Conservation (phyloP, 2,888 invertebrate genomes). For the Petrophora chlorosata region DNA sequence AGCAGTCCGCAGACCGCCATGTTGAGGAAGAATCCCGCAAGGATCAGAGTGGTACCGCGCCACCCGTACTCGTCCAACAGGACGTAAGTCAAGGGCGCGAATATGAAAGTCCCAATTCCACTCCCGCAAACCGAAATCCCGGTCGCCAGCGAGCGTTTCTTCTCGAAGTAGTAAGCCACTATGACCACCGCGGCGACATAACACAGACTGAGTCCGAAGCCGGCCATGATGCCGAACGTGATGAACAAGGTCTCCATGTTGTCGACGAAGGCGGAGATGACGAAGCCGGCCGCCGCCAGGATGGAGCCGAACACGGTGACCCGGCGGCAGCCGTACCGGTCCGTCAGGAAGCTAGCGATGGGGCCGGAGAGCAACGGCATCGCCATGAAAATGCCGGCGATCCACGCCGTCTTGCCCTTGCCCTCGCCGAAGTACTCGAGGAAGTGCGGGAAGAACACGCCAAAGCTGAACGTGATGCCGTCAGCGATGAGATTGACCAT, state of each 20-base stretch:
- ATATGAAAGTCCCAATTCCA: slow-evolving; percentile 94
- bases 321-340: slow-evolving; percentile 91
- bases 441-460: slow-evolving; percentile 94
- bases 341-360: slow-evolving; percentile 92
- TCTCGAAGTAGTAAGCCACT: slow-evolving; percentile 95
- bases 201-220: slow-evolving; percentile 93
- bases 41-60: slow-evolving; percentile 92
- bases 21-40: slow-evolving; percentile 92
- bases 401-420: slow-evolving; percentile 94
- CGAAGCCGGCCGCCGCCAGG: slow-evolving; percentile 89
- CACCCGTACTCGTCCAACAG: slow-evolving; percentile 91
- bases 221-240: slow-evolving; percentile 92
- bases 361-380: slow-evolving; percentile 95
- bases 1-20: slow-evolving; percentile 91
- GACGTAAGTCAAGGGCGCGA: slow-evolving; percentile 90
- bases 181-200: slow-evolving; percentile 96
- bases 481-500: slow-evolving; percentile 95
- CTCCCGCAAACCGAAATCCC: slow-evolving; percentile 94
- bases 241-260: slow-evolving; percentile 91
- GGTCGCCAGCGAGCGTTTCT: slow-evolving; percentile 92
- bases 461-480: slow-evolving; percentile 96
- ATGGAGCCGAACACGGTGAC: slow-evolving; percentile 91
- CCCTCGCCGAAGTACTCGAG: slow-evolving; percentile 92
- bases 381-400: slow-evolving; percentile 95
- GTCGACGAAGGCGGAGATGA: slow-evolving; percentile 89